Evolutionary conservation across 2,888 invertebrate genomes (phyloP), one percentile per base, ranked within the genome.

Genomic region (Limnephilus auricula): DNA sequence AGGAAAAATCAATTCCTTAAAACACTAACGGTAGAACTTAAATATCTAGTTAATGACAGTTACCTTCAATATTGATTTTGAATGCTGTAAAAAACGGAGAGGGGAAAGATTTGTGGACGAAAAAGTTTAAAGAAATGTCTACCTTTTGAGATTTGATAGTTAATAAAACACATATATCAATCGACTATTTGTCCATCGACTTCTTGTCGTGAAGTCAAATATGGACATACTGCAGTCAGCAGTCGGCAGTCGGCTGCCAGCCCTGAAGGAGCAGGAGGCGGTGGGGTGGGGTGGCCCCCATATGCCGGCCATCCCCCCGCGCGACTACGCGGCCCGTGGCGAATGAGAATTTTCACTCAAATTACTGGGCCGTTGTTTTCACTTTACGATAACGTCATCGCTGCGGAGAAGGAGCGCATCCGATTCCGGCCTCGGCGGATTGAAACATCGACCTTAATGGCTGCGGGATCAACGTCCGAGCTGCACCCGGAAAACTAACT

Each of bases 331-430:
- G 85, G 85, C 85, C 85, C 85, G 40, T 85, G 85, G 85, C 85
- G 85, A 85, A 85, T 85, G 85, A 85, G 85, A 85, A 85, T 85
- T 85, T 85, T 85, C 85, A 85, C 85, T 85, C 85, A 85, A 85
- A 85, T 85, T 85, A 85, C 85, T 85, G 85, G 65, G 85, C 85
- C 85, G 85, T 85, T 85, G 85, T 85, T 85, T 85, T 85, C 85
- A 45, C 85, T 85, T 85, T 85, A 85, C 85, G 85, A 45, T 85
- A 85, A 85, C 85, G 85, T 85, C 85, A 85, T 85, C 85, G 85
- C 85, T 25, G 30, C 40, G 40, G 34, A 37, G 85, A 45, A 85
- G 30, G 40, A 30, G 85, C 85, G 40, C 40, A 85, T 40, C 85
- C 37, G 37, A 85, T n/a, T 30, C 34, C 40, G 85, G 65, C 65